Evolutionary conservation across 2,113 vertebrate genomes (phyloP).

Genomic region (Anoplopoma fimbria): DNA sequence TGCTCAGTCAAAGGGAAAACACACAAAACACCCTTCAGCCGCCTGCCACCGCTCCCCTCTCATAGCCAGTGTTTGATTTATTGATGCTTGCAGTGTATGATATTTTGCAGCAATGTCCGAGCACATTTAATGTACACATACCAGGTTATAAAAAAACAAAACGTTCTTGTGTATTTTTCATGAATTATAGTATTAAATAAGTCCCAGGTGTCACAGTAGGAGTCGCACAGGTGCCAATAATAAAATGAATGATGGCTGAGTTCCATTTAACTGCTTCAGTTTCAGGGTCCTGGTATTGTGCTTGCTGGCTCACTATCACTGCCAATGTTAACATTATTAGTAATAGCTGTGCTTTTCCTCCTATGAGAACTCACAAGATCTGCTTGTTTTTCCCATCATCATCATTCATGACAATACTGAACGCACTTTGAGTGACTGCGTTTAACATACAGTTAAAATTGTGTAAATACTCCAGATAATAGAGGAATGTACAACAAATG

Average conservation of each 20-base stretch:
- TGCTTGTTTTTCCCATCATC: background rate
- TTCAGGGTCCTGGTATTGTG: background rate
- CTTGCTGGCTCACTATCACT: background rate
- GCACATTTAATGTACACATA: background rate
- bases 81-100: background rate
- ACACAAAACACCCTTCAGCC: conserved; percentile 33
- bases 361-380: background rate
- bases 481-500: background rate
- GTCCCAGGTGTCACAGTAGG: background rate
- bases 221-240: background rate
- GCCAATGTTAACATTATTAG: background rate
- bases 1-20: conserved; percentile 53
- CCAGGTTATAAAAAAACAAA: background rate
- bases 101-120: background rate
- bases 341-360: background rate
- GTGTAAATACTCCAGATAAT: background rate
- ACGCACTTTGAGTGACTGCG: background rate
- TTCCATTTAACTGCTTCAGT: conserved; percentile 3
- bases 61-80: conserved; percentile 22
- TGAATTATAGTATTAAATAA: background rate
- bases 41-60: conserved; percentile 10
- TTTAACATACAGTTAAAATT: background rate
- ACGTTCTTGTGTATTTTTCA: no score
- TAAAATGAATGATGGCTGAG: background rate
- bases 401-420: background rate